Percentiles rank a stretch among this genome's conserved stretches.
Evolutionary conservation across 1,140 invertebrate species (phyloP).

Genomic region (Microplitis demolitor): DNA sequence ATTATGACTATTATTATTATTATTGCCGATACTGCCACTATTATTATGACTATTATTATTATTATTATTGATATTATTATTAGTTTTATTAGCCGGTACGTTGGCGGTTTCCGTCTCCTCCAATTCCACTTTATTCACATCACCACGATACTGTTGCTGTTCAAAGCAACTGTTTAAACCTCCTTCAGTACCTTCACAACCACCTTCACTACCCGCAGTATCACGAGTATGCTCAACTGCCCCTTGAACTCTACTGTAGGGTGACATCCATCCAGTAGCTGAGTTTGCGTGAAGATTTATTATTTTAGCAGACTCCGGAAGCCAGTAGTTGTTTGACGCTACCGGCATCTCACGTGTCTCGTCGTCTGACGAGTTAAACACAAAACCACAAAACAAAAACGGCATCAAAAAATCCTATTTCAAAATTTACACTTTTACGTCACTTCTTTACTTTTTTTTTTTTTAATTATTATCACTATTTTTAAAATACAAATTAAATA

Average conservation of each 20-base stretch:
- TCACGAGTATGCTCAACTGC: conserved; percentile 2
- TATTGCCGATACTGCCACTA: conserved; percentile 33
- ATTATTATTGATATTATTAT: conserved; percentile 21
- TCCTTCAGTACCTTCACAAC: no score
- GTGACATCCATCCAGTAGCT: conserved; percentile 51
- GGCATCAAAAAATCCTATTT: conserved; percentile 45
- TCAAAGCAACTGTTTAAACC: neutral
- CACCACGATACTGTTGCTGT: conserved; percentile 9
- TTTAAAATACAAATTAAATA: no score
- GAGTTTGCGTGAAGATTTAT: conserved; percentile 45
- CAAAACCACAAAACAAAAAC: conserved; percentile 55
- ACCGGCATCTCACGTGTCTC: conserved; percentile 51
- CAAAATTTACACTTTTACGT: neutral
- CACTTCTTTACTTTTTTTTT: neutral
- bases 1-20: conserved; percentile 37
- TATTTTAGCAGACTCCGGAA: conserved; percentile 46
- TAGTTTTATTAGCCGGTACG: neutral
- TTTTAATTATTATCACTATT: no score
- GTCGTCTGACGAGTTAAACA: conserved; percentile 54
- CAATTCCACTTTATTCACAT: neutral
- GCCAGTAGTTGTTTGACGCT: conserved; percentile 47
- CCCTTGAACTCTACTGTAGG: conserved; percentile 40
- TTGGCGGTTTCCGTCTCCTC: neutral
- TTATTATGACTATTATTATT: conserved; percentile 24
- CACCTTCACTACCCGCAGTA: no score